Percentiles rank a stretch among this genome's conserved stretches.
These are phyloP conservation scores for Proteles cristata DNA, from an alignment of 2,113 vertebrate species.

Conservation along the genomic window DNA sequence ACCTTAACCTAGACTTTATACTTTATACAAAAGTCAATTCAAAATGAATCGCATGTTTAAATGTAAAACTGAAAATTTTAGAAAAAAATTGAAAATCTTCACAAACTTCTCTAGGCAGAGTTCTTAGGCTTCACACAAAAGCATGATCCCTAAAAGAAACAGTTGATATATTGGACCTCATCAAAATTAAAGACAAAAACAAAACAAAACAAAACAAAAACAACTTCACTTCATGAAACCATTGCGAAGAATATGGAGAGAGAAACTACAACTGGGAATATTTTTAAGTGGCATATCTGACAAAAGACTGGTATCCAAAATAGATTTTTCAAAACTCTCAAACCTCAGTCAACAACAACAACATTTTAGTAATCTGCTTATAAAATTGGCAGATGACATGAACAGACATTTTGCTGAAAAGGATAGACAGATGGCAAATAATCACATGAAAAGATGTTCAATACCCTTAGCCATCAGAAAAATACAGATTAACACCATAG, in stretches of 20 bases:
- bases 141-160: neutral
- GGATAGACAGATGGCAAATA: neutral
- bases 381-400: neutral
- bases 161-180: neutral
- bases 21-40: neutral
- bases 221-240: neutral
- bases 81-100: neutral
- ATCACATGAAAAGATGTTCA: neutral
- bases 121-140: neutral
- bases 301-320: neutral
- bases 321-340: neutral
- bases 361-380: neutral
- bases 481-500: neutral
- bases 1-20: neutral
- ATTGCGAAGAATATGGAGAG: neutral
- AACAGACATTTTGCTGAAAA: neutral
- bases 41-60: neutral
- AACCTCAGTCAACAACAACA: neutral
- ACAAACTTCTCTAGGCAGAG: neutral
- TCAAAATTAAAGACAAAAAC: neutral
- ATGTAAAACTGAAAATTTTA: neutral
- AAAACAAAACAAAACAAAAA: neutral
- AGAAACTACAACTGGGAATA: neutral
- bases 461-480: neutral
- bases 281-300: neutral